Percentiles rank a stretch among this genome's conserved stretches.
These are phyloP conservation scores for Oryzaephilus surinamensis DNA, from an alignment of 1,140 invertebrate genomes.

Conservation along the genomic window DNA sequence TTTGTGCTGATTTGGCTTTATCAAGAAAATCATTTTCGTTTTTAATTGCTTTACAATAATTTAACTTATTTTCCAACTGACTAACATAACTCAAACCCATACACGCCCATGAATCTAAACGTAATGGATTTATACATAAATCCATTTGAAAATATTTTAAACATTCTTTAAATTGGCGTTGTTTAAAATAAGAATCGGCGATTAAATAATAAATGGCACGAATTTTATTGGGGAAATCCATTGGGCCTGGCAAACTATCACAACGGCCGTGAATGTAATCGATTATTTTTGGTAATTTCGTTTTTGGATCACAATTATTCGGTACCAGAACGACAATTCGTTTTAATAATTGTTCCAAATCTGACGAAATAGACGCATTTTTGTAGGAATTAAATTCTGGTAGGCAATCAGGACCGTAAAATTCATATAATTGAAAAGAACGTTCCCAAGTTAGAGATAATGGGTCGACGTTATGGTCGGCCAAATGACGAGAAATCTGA, in stretches of 20 bases:
- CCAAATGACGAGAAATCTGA: conserved; percentile 49
- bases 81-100: conserved; percentile 73
- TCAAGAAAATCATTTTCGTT: conserved; percentile 60
- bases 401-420: conserved; percentile 66
- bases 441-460: conserved; percentile 68
- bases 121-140: conserved; percentile 61
- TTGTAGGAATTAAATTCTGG: conserved; percentile 76
- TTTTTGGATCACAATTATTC: conserved; percentile 48
- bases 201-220: conserved; percentile 75
- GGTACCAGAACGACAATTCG: conserved; percentile 67
- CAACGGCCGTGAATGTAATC: conserved; percentile 54
- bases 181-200: conserved; percentile 88
- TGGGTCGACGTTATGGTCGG: conserved; percentile 66
- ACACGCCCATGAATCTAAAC: conserved; percentile 87
- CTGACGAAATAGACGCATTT: conserved; percentile 57
- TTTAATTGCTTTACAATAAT: conserved; percentile 55
- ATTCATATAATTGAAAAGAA: conserved; percentile 69
- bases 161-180: conserved; percentile 55
- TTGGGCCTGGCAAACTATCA: conserved; percentile 40
- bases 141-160: conserved; percentile 76
- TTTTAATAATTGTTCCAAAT: conserved; percentile 67
- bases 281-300: conserved; percentile 47
- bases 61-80: conserved; percentile 71
- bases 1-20: conserved; percentile 56
- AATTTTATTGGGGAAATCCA: conserved; percentile 31